Evolutionary conservation across 2,797 vertebrate species (phyloP), one percentile per base, ranked within the genome.

Genomic region (Cercopithecus petaurista): DNA sequence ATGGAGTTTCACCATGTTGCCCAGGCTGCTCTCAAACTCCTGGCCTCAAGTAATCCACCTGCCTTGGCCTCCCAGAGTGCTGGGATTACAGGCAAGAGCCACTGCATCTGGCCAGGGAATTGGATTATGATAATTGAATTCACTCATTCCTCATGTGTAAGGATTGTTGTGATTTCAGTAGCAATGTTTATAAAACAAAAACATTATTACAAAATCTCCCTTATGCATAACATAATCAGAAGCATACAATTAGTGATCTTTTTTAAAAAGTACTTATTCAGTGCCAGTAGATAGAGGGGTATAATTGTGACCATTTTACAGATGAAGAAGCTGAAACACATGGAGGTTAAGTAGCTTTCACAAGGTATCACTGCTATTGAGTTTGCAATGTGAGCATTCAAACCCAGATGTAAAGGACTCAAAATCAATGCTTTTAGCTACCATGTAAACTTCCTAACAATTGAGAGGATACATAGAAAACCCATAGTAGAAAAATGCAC

Each of bases 181-280:
- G 21, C 41, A 90, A 30, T 88, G 64, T 88, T 97, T 93, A 86
- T 93, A 95, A 91, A 95, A 92, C 73, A 82, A 90, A 92, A 88
- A 6, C 76, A 90, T 72, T 93, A 93, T 85, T 94, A 93, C 91
- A 95, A 96, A 92, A 80, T 90, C 33, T 85, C 52, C 52, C 85
- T 91, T 61, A 88, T 77, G 72, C 8, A 77, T 77, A 94, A 61
- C 48, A 87, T 96, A 96, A 95, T 57, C 64, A 77, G 64, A 96
- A 94, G 55, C 84, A 67, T 93, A 97, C 94, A 72, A 92, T 93
- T 95, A 94, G 94, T 77, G 89, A 33, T 30, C 64, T n/a, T 87
- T 70, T 48, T 19, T 14, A 19, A 41, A 26, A 72, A 75, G 43
- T 21, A 52, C 30, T 75, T 97, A 26, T 17, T 87, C 28, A 77